Percentiles rank a stretch among this genome's conserved stretches.
phyloP scores from a whole-genome alignment of 2,888 invertebrate species.

The Heliconius erato region DNA sequence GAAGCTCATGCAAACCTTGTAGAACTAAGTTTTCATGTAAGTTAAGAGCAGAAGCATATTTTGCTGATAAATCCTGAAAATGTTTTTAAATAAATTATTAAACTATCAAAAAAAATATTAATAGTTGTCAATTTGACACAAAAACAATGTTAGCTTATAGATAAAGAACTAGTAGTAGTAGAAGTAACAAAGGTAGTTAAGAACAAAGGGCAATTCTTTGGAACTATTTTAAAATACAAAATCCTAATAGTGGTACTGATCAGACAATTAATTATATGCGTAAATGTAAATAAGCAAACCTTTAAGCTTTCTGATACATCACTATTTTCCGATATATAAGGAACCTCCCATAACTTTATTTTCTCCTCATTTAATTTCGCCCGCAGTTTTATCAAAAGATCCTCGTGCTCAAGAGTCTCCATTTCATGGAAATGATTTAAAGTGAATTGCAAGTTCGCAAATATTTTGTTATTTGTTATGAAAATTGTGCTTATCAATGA shows the following conservation, averaged over 20 bases:
- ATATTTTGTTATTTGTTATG: neutral
- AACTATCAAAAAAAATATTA: neutral
- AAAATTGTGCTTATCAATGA: slow-evolving; percentile 7
- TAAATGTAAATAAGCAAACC: slow-evolving; percentile 62
- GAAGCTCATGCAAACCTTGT: slow-evolving; percentile 87
- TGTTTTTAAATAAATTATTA: neutral
- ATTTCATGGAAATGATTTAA: slow-evolving; percentile 54
- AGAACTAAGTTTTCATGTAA: slow-evolving; percentile 82
- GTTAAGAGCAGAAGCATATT: slow-evolving; percentile 85
- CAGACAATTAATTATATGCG: neutral
- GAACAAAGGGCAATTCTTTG: neutral
- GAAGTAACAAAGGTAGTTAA: neutral
- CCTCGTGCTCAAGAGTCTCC: slow-evolving; percentile 84
- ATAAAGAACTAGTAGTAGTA: neutral
- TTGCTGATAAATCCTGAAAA: slow-evolving; percentile 87
- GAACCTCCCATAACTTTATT: slow-evolving; percentile 91
- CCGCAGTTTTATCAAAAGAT: slow-evolving; percentile 88
- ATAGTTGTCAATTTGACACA: neutral
- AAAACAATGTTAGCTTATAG: neutral
- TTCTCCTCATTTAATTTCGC: slow-evolving; percentile 88
- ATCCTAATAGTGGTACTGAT: neutral
- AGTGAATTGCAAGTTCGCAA: slow-evolving; percentile 25
- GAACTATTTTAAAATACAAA: neutral
- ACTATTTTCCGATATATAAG: slow-evolving; percentile 83
- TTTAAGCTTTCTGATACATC: slow-evolving; percentile 78